phyloP scores from a whole-genome alignment of 2,888 invertebrate species.

The Mimas tiliae region DNA sequence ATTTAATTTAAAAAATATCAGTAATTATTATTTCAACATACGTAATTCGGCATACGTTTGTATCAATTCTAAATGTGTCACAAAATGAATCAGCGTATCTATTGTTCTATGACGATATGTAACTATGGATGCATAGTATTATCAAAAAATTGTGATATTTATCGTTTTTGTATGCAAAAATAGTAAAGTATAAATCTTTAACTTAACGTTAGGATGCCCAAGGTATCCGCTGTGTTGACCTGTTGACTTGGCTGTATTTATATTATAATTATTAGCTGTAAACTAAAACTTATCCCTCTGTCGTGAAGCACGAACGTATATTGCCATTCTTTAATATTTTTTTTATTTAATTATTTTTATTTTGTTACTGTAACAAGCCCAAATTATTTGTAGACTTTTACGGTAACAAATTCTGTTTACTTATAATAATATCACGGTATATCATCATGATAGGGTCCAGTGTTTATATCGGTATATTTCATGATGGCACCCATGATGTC shows the following conservation, averaged over 20 bases:
- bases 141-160: constrained; percentile 70
- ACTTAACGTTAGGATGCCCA: constrained; percentile 84
- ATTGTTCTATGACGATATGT: constrained; percentile 60
- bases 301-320: constrained; percentile 37
- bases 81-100: constrained; percentile 64
- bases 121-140: constrained; percentile 74
- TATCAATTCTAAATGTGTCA: constrained; percentile 66
- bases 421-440: constrained; percentile 43
- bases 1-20: constrained; percentile 32
- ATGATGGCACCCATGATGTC: constrained; percentile 50
- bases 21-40: constrained; percentile 46
- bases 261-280: constrained; percentile 62
- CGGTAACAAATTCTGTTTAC: constrained; percentile 25
- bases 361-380: constrained; percentile 19
- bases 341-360: constrained; percentile 13
- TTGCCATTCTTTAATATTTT: constrained; percentile 52
- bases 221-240: constrained; percentile 79
- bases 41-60: constrained; percentile 67
- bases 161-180: constrained; percentile 77
- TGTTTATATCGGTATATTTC: constrained; percentile 37
- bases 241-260: constrained; percentile 69
- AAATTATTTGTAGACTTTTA: constrained; percentile 2
- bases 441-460: constrained; percentile 51
- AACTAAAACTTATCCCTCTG: constrained; percentile 82
- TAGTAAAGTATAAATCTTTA: constrained; percentile 79